phyloP scores from a whole-genome alignment of 2,797 vertebrate genomes.

The Pelochelys cantorii region DNA sequence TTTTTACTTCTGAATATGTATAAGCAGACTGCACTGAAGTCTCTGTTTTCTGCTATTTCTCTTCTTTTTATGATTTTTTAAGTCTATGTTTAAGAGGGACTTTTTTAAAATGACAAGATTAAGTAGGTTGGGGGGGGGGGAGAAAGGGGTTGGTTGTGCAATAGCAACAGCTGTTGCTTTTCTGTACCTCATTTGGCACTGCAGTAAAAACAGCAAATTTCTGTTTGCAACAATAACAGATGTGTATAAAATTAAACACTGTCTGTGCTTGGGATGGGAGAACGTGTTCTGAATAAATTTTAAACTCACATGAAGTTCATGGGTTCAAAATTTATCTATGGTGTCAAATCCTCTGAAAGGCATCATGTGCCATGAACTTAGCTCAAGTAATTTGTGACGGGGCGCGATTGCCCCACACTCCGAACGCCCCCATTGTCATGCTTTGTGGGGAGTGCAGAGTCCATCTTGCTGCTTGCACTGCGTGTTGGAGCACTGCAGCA shows the following conservation, averaged over 20 bases:
- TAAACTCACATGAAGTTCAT: conserved; percentile 69
- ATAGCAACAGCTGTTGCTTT: conserved; percentile 84
- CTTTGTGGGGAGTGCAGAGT: too few relatives aligned
- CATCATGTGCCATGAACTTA: conserved; percentile 13
- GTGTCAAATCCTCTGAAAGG: conserved; percentile 26
- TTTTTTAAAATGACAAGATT: conserved; percentile 78
- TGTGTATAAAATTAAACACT: conserved; percentile 81
- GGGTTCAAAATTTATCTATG: conserved; percentile 65
- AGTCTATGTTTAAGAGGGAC: conserved; percentile 10
- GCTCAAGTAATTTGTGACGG: not conserved
- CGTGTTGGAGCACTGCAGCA: too few relatives aligned
- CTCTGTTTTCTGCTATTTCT: conserved; percentile 53
- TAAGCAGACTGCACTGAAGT: conserved; percentile 76
- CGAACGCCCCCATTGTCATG: too few relatives aligned
- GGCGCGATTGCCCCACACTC: too few relatives aligned
- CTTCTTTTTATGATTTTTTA: too few relatives aligned
- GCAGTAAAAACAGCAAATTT: conserved; percentile 79
- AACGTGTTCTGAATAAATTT: conserved; percentile 74
- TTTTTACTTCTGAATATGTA: conserved; percentile 83
- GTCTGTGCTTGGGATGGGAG: conserved; percentile 70
- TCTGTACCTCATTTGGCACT: conserved; percentile 81
- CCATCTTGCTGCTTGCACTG: too few relatives aligned
- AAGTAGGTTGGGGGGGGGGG: conserved; percentile 68
- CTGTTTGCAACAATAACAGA: conserved; percentile 85
- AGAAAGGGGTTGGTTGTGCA: conserved; percentile 79